Evolutionary conservation across 2,888 invertebrate species (phyloP), one percentile per base, ranked within the genome.

Genomic region (Apamea monoglypha): DNA sequence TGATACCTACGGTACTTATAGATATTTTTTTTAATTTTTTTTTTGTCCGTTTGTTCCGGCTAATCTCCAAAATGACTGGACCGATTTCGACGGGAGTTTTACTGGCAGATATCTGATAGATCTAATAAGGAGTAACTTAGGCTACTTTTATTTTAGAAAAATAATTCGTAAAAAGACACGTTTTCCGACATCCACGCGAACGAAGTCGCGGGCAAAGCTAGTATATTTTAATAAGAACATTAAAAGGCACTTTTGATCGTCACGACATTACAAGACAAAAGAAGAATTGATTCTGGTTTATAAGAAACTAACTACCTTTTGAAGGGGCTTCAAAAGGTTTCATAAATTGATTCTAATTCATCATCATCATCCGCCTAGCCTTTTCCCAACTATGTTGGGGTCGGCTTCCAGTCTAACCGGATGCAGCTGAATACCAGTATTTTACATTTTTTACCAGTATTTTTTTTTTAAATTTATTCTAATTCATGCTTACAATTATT

Each of bases 381-480:
- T n/a, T n/a, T n/a, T n/a, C n/a, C n/a, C n/a, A n/a, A n/a, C n/a
- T n/a, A n/a, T n/a, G n/a, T n/a, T n/a, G n/a, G n/a, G n/a, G n/a
- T n/a, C n/a, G n/a, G n/a, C n/a, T n/a, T n/a, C n/a, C n/a, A n/a
- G n/a, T n/a, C n/a, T n/a, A n/a, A n/a, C n/a, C n/a, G n/a, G n/a
- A n/a, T n/a, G n/a, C n/a, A n/a, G n/a, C n/a, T n/a, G n/a, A n/a
- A n/a, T n/a, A n/a, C n/a, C n/a, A n/a, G n/a, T n/a, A n/a, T n/a
- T n/a, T n/a, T n/a, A n/a, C n/a, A n/a, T n/a, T n/a, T n/a, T n/a
- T n/a, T n/a, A n/a, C n/a, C n/a, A n/a, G n/a, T n/a, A n/a, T n/a
- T n/a, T n/a, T n/a, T n/a, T n/a, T n/a, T n/a, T n/a, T 61, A 18
- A 44, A 74, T 25, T n/a, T 14, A 73, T 47, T 76, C n/a, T 44